Conservation (phyloP, 1,140 invertebrate genomes). For the Pogonognathellus flavescens region DNA sequence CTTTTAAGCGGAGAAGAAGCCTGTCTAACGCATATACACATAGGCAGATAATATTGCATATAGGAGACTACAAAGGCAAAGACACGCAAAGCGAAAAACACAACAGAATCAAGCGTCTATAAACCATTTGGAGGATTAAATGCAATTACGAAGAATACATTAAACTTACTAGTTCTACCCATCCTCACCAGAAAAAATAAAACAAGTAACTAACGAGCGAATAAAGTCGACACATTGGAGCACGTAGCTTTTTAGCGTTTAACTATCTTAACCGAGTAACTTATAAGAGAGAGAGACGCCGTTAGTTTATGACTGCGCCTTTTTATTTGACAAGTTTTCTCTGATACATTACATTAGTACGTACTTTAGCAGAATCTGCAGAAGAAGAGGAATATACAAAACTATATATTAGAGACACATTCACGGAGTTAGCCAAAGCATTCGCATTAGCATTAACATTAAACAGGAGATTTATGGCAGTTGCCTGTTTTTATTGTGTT, state of each 20-base stretch:
- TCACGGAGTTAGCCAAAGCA: neutral
- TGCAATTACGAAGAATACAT: slow-evolving; percentile 2
- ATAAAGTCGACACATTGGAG: no score
- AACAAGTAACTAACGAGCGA: no score
- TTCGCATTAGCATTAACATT: slow-evolving; percentile 2
- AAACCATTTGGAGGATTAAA: slow-evolving; percentile 1
- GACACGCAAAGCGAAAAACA: no score
- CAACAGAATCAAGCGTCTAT: neutral
- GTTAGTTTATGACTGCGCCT: neutral
- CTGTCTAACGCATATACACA: neutral
- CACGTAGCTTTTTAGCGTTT: no score
- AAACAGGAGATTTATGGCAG: slow-evolving; percentile 6
- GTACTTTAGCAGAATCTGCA: no score
- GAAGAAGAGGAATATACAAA: no score
- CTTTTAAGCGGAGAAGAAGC: slow-evolving; percentile 18
- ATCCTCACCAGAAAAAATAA: no score
- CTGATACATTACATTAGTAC: neutral
- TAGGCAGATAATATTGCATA: no score
- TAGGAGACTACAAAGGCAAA: no score
- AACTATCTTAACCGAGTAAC: no score
- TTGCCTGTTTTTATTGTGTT: slow-evolving; percentile 26
- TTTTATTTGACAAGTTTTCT: slow-evolving; percentile 20
- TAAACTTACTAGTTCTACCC: no score
- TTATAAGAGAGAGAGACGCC: neutral
- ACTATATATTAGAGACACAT: no score